Conservation (phyloP, 2,797 vertebrate genomes). For the Merluccius polli region DNA sequence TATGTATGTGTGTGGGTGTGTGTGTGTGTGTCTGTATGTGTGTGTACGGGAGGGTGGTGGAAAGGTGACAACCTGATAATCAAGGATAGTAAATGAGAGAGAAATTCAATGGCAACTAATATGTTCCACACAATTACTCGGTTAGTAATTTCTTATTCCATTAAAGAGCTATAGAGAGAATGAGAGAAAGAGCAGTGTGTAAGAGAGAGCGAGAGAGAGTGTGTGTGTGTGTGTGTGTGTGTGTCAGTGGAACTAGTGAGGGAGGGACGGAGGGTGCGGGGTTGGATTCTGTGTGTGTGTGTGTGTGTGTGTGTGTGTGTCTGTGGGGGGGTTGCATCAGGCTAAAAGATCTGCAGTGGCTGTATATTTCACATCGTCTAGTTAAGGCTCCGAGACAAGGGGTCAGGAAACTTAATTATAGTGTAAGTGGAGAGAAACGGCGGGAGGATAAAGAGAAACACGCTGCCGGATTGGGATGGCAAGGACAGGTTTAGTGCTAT, state of each 20-base stretch:
- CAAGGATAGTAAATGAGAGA: slow-evolving; percentile 86
- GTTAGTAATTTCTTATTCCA: slow-evolving; percentile 97
- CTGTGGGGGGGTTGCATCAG: slow-evolving; percentile 79
- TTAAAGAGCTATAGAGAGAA: slow-evolving; percentile 77
- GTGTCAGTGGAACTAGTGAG: slow-evolving; percentile 50
- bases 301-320: no score
- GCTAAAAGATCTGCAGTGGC: slow-evolving; percentile 88
- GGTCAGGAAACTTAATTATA: slow-evolving; percentile 99
- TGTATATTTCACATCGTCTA: slow-evolving; percentile 93
- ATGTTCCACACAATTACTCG: slow-evolving; percentile 92
- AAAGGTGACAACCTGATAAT: slow-evolving; percentile 77
- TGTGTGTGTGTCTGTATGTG: slow-evolving; percentile 15
- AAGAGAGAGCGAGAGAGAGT: slow-evolving; percentile 41
- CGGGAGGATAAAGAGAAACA: slow-evolving; percentile 97
- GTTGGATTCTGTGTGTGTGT: no score
- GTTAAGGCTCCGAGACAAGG: slow-evolving; percentile 90
- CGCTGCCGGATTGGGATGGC: slow-evolving; percentile 93
- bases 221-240: not conserved
- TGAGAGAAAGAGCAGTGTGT: slow-evolving; percentile 52
- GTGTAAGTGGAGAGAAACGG: slow-evolving; percentile 97
- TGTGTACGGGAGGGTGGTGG: slow-evolving; percentile 24
- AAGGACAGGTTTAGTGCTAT: slow-evolving; percentile 99
- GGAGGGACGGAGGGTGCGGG: slow-evolving; percentile 31
- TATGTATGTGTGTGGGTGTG: slow-evolving; percentile 16
- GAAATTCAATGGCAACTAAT: slow-evolving; percentile 91